Conservation (phyloP, 2,888 invertebrate species). For the Malthinus seriepunctatus region DNA sequence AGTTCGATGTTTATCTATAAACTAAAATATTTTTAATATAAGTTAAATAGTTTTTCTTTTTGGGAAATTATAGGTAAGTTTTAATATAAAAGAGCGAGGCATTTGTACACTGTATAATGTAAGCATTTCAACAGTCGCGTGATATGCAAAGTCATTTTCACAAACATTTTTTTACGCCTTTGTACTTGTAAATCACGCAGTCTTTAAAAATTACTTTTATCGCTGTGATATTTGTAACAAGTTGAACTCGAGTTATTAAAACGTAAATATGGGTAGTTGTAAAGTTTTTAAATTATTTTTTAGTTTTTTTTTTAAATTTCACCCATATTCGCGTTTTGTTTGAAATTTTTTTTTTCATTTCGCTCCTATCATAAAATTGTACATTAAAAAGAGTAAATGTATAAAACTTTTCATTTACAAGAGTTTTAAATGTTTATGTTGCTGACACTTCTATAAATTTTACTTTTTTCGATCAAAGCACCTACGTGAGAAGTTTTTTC, state of each 20-base stretch:
- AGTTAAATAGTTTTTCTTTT: too few relatives aligned
- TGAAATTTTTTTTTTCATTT: neutral
- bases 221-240: conserved; percentile 1
- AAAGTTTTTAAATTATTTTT: neutral
- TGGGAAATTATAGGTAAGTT: too few relatives aligned
- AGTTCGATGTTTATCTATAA: too few relatives aligned
- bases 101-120: too few relatives aligned
- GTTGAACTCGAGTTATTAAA: neutral
- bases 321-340: neutral
- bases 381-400: conserved; percentile 16
- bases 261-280: conserved; percentile 4
- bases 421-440: conserved; percentile 15
- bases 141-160: conserved; percentile 3
- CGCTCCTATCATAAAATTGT: conserved; percentile 19
- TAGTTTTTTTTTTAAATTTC: neutral
- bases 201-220: conserved; percentile 7
- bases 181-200: conserved; percentile 6
- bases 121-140: conserved; percentile 2
- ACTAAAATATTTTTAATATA: too few relatives aligned
- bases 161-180: conserved; percentile 3
- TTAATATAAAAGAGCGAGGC: too few relatives aligned
- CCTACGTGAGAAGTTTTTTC: neutral
- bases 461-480: neutral
- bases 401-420: conserved; percentile 19
- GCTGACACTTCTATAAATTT: conserved; percentile 5